phyloP scores from a whole-genome alignment of 1,140 invertebrate species.

The Zeugodacus cucurbitae region DNA sequence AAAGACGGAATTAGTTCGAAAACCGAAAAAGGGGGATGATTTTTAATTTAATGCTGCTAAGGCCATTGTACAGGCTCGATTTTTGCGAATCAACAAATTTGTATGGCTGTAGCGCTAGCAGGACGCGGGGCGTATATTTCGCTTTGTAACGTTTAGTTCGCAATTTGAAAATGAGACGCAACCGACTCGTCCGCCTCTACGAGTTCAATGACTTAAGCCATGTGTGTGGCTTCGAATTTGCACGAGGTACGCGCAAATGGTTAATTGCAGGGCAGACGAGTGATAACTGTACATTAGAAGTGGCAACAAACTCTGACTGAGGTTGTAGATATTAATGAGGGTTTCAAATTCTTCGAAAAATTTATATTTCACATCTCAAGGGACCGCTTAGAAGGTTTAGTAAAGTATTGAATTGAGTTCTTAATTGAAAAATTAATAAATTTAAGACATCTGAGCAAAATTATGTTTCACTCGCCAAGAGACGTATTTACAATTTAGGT shows the following conservation, averaged over 20 bases:
- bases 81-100: background rate
- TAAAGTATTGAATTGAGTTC: no score
- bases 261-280: background rate
- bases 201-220: background rate
- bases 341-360: background rate
- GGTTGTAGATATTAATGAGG: background rate
- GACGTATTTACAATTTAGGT: no score
- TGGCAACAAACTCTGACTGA: background rate
- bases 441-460: no score
- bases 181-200: background rate
- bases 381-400: no score
- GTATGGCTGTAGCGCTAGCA: background rate
- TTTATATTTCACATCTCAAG: no score
- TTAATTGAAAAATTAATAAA: no score
- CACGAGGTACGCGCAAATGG: background rate
- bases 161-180: background rate
- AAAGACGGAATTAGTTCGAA: background rate
- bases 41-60: constrained; percentile 12
- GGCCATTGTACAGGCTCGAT: background rate
- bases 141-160: background rate
- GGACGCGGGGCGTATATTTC: background rate
- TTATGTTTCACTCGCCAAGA: no score
- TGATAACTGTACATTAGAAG: background rate
- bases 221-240: background rate
- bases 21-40: background rate